Conservation (phyloP, 2,888 invertebrate genomes). For the Teleiodes luculella region DNA sequence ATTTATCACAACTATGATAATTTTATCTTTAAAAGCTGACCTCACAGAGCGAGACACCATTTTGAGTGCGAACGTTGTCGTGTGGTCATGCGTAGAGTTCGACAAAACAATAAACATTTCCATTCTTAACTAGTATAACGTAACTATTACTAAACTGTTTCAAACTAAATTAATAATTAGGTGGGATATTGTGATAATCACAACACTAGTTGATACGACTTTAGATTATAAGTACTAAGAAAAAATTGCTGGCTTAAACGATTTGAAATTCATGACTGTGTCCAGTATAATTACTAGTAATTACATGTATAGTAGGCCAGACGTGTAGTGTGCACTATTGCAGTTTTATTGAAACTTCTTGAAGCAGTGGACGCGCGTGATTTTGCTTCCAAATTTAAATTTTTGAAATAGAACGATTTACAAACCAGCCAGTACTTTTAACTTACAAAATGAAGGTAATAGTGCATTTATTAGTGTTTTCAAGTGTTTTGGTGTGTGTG, state of each 20-base stretch:
- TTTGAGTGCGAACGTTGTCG: background rate
- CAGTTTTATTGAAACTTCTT: background rate
- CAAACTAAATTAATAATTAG: too few species aligned
- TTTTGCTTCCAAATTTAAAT: background rate
- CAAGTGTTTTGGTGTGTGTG: conserved; percentile 32
- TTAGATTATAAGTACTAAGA: background rate
- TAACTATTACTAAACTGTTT: background rate
- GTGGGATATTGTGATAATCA: too few species aligned
- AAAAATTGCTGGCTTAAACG: background rate
- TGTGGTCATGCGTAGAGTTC: background rate
- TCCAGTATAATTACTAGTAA: background rate
- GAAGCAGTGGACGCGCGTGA: background rate
- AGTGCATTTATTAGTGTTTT: conserved; percentile 21
- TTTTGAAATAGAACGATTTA: background rate
- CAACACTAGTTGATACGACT: too few species aligned
- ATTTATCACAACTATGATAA: background rate
- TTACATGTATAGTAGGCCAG: background rate
- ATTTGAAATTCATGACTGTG: conserved; percentile 2
- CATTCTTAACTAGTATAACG: background rate
- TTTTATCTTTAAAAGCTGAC: conserved; percentile 7
- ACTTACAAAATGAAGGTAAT: conserved; percentile 10
- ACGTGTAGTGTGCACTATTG: background rate
- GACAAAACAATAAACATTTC: background rate
- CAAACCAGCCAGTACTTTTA: background rate
- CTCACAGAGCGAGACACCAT: background rate